A percentile compares a stretch with the other conserved stretches of the same genome.
Evolutionary conservation across 1,140 invertebrate genomes (phyloP).

Genomic region (Neodiprion fabricii): DNA sequence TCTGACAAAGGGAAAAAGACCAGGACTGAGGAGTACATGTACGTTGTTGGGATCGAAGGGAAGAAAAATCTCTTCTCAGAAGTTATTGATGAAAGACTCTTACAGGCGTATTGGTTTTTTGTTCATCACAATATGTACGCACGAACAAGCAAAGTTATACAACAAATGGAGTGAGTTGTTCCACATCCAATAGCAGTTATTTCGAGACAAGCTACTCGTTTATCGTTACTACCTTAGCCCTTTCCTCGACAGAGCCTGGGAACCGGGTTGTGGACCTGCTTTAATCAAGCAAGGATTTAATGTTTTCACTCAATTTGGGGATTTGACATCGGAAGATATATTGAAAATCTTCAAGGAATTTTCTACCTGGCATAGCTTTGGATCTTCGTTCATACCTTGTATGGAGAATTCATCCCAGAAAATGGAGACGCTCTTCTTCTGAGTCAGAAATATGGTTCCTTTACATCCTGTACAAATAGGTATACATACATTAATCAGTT

Average conservation of each 20-base stretch:
- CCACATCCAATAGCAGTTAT: constrained; percentile 10
- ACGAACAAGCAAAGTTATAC: constrained; percentile 43
- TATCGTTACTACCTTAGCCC: constrained; percentile 22
- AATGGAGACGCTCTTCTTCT: neutral
- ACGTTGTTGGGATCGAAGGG: constrained; percentile 44
- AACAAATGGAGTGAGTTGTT: constrained; percentile 52
- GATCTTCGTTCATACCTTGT: constrained; percentile 37
- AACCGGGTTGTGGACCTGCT: constrained; percentile 58
- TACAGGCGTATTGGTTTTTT: constrained; percentile 54
- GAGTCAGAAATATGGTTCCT: too few relatives aligned
- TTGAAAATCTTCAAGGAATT: constrained; percentile 54
- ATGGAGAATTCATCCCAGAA: constrained; percentile 30
- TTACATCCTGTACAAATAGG: neutral
- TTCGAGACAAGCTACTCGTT: constrained; percentile 15
- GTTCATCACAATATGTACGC: constrained; percentile 39
- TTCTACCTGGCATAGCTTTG: constrained; percentile 55
- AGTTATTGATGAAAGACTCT: constrained; percentile 29
- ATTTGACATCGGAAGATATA: constrained; percentile 49
- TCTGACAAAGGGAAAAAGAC: neutral
- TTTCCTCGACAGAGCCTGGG: constrained; percentile 45
- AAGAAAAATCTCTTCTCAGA: constrained; percentile 35
- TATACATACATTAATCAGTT: neutral
- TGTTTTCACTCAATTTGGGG: constrained; percentile 57
- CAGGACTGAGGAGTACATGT: constrained; percentile 21
- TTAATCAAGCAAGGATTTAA: constrained; percentile 52